A percentile compares a stretch with the other conserved stretches of the same genome.
Conservation (phyloP, 2,113 vertebrate species). For the Holacanthus passer region DNA sequence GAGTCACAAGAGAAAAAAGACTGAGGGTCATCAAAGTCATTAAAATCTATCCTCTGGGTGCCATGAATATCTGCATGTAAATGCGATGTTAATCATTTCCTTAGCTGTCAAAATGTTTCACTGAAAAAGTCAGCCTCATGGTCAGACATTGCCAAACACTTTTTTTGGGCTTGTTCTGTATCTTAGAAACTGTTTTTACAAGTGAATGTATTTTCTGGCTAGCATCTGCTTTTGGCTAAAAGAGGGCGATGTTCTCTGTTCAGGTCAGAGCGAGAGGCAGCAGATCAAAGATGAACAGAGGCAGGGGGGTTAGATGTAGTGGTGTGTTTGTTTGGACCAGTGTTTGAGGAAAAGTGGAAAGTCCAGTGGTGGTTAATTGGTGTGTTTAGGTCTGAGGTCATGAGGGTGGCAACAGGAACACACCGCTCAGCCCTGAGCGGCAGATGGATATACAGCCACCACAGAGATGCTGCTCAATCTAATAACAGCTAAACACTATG, state of each 20-base stretch:
- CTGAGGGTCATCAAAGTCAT: neutral
- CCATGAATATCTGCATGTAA: neutral
- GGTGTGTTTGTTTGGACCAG: slow-evolving; percentile 74
- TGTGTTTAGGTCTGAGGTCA: slow-evolving; percentile 78
- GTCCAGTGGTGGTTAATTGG: slow-evolving; percentile 79
- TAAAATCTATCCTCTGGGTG: neutral
- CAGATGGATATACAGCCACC: slow-evolving; percentile 69
- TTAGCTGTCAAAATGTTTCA: neutral
- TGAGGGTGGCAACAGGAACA: slow-evolving; percentile 73
- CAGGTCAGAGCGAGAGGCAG: slow-evolving; percentile 58
- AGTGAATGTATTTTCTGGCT: slow-evolving; percentile 17
- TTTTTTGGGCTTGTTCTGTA: neutral
- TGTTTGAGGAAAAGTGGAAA: slow-evolving; percentile 70
- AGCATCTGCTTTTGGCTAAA: slow-evolving; percentile 30
- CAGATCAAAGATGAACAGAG: slow-evolving; percentile 60
- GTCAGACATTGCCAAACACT: neutral
- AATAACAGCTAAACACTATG: slow-evolving; percentile 81
- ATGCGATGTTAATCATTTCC: neutral
- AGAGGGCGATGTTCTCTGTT: slow-evolving; percentile 40
- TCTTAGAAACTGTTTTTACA: neutral
- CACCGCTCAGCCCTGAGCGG: slow-evolving; percentile 59
- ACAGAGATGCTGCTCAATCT: slow-evolving; percentile 68
- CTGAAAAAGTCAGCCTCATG: neutral
- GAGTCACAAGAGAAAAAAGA: neutral
- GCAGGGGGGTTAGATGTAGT: slow-evolving; percentile 39